A percentile compares a stretch with the other conserved stretches of the same genome.
phyloP scores from a whole-genome alignment of 2,797 vertebrate species.

The Rhinichthys osculus region DNA sequence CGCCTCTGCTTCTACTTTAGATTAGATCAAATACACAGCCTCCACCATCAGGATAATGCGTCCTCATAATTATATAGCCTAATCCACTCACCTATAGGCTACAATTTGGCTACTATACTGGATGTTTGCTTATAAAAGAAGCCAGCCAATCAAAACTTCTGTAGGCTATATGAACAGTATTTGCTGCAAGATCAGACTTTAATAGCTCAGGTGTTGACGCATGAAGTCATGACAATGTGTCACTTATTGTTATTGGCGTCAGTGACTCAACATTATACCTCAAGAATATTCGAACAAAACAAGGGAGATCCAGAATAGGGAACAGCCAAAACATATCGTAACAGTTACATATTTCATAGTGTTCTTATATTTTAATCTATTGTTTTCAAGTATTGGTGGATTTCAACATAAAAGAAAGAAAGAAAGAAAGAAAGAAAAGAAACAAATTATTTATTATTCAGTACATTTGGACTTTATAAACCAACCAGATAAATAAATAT shows the following conservation, averaged over 20 bases:
- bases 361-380: not conserved
- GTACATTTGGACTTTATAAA: not conserved
- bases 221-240: constrained; percentile 7
- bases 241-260: not conserved
- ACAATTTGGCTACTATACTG: not conserved
- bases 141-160: not conserved
- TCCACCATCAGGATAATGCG: not conserved
- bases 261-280: not conserved
- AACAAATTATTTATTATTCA: not conserved
- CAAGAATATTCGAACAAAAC: not conserved
- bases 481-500: not conserved
- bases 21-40: not conserved
- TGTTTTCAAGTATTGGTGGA: not conserved
- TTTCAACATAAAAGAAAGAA: too few species aligned
- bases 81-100: constrained; percentile 2
- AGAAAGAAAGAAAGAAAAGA: not conserved
- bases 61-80: not conserved
- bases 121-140: not conserved
- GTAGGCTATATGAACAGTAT: not conserved
- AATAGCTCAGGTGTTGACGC: constrained; percentile 6
- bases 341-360: not conserved
- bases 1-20: not conserved
- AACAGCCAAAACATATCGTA: not conserved
- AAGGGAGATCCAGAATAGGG: not conserved
- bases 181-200: not conserved